These are phyloP conservation scores for Solenopsis invicta DNA, from an alignment of 1,140 invertebrate species.

Conservation along the genomic window DNA sequence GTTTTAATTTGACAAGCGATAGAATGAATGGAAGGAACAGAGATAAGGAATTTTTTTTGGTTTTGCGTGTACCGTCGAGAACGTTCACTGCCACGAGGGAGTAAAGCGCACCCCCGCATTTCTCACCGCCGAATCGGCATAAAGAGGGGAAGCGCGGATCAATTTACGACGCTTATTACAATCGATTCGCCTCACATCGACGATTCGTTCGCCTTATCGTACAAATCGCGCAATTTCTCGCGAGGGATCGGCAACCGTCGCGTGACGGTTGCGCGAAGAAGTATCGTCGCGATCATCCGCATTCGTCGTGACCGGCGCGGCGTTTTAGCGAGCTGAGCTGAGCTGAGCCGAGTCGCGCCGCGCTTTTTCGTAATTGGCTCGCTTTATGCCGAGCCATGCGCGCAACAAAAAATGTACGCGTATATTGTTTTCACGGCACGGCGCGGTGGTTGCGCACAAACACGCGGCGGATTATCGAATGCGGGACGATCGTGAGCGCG, in stretches of 20 bases:
- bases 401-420: constrained; percentile 63
- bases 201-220: constrained; percentile 42
- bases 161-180: constrained; percentile 36
- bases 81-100: constrained; percentile 9
- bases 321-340: constrained; percentile 22
- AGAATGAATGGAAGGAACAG: too few relatives aligned
- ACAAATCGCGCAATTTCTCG: constrained; percentile 43
- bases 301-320: background rate
- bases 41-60: background rate
- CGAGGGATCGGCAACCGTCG: constrained; percentile 32
- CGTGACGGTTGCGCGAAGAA: constrained; percentile 13
- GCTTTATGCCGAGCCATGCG: constrained; percentile 71
- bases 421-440: constrained; percentile 67
- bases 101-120: constrained; percentile 14
- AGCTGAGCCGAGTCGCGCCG: background rate
- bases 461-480: constrained; percentile 54
- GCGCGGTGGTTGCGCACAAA: constrained; percentile 66
- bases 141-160: constrained; percentile 26
- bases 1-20: background rate
- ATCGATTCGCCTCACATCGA: constrained; percentile 12
- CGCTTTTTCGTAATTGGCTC: constrained; percentile 71
- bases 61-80: background rate
- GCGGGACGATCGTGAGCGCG: constrained; percentile 41
- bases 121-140: constrained; percentile 17
- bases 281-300: background rate